Conservation (phyloP, 2,113 vertebrate genomes). For the Oncorhynchus gorbuscha region DNA sequence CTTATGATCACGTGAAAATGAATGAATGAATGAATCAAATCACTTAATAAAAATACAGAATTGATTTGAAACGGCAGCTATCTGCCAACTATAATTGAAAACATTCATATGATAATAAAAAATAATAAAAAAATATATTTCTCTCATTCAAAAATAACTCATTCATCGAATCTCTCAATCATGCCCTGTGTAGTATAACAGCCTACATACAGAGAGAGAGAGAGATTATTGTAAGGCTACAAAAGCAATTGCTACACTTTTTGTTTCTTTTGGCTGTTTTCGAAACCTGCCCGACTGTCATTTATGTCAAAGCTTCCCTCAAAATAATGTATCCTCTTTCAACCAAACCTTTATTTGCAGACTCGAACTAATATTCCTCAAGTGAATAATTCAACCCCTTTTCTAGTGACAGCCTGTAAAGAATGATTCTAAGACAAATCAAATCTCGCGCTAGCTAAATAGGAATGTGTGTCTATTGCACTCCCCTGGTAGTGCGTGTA, state of each 20-base stretch:
- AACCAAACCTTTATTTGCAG: no score
- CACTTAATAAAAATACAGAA: not conserved
- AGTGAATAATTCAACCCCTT: no score
- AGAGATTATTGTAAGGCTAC: constrained; percentile 77
- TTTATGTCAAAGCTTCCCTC: constrained; percentile 53
- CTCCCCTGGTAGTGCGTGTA: no score
- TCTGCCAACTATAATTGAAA: no score
- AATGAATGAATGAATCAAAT: not conserved
- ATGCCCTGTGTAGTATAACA: not conserved
- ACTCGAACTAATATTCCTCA: no score
- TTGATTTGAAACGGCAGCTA: not conserved
- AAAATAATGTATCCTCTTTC: no score
- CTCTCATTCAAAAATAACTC: not conserved
- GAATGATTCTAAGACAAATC: no score
- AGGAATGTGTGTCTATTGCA: no score
- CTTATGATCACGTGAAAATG: constrained; percentile 64
- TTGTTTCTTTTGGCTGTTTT: constrained; percentile 64
- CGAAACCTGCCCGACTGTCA: constrained; percentile 70
- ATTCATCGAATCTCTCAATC: not conserved
- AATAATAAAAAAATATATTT: not conserved
- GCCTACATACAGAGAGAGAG: not conserved
- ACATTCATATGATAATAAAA: not conserved
- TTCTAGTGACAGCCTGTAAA: no score
- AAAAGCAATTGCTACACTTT: constrained; percentile 76
- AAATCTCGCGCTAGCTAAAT: no score